Base-by-base conservation (phyloP, 2,888 invertebrate genomes). In the Xestia xanthographa region DNA sequence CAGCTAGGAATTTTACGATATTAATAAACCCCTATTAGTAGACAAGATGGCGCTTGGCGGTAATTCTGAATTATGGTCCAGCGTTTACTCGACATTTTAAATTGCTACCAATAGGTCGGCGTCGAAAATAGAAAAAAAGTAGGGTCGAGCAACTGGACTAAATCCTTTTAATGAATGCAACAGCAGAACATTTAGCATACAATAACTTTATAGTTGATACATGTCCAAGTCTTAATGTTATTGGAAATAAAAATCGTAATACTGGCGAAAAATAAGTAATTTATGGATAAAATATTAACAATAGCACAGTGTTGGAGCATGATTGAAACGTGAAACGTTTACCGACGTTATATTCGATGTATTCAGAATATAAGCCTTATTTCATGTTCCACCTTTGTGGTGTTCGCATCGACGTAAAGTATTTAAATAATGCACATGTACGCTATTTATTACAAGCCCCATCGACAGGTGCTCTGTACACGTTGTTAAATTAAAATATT, bases 21-120 rank as follows among this genome's bases (percentile, higher is more conserved):
- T 92, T 92, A 92, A 92, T 92, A 92, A 91, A 92, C 89, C 90
- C 88, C 89, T 91, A 91, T 91, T 93, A 93, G 88, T 86, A 86
- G 87, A 87, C 89, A 91, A 90, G 90, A 91, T 90, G 90, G 88
- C 86, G 88, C 81, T 77, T 74, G 82, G 84, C 76, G 84, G 90
- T 91, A 91, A 91, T 91, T 87, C 89, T 85, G 84, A 89, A 89
- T 89, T 90, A 87, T 81, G 84, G 84, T 76, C 72, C 82, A 74
- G 67, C 80, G 62, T 84, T 79, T 76, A 84, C 66, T 56, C 77
- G 67, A 80, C 82, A 80, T 86, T 88, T 83, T 84, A 84, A 86
- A 87, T 85, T 80, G 79, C 71, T 80, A 66, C 82, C 81, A 84
- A 84, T 86, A 86, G 73, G 73, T 73, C 38, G 63, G 60, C 50